phyloP scores from a whole-genome alignment of 23 tunicate genomes.

The Aplidium turbinatum region DNA sequence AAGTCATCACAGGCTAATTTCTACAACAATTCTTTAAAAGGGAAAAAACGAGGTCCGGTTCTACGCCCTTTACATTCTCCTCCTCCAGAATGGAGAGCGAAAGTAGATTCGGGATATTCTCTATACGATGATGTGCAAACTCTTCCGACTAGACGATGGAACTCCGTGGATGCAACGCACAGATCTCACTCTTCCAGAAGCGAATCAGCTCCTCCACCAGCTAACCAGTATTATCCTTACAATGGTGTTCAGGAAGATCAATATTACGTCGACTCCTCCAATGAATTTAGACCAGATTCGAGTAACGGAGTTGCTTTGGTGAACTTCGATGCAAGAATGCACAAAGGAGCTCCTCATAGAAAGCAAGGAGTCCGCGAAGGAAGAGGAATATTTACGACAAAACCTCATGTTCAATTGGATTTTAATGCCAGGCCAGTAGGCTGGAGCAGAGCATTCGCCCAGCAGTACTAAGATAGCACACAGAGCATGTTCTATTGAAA shows the following conservation, averaged over 20 bases:
- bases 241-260: not conserved
- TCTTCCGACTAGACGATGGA: constrained; percentile 24
- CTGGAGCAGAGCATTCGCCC: constrained; percentile 60
- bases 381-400: constrained; percentile 25
- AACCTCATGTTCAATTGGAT: constrained; percentile 54
- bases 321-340: constrained; percentile 68
- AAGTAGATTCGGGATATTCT: constrained; percentile 55
- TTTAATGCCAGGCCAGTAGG: constrained; percentile 86
- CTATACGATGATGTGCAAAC: not conserved
- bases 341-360: constrained; percentile 62
- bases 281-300: not conserved
- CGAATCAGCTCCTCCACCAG: constrained; percentile 53
- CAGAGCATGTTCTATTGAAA: no score
- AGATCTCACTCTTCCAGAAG: constrained; percentile 10
- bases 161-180: not conserved
- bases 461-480: constrained; percentile 17
- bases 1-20: constrained; percentile 37
- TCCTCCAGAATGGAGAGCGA: constrained; percentile 75
- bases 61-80: constrained; percentile 35
- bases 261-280: not conserved
- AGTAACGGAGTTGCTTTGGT: constrained; percentile 32
- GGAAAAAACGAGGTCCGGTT: constrained; percentile 5
- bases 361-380: constrained; percentile 43
- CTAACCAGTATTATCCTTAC: not conserved
- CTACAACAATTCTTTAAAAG: not conserved